A percentile compares a stretch with the other conserved stretches of the same genome.
These are phyloP conservation scores for Pyrgilauda ruficollis DNA, from an alignment of 2,113 vertebrate genomes.

Conservation along the genomic window DNA sequence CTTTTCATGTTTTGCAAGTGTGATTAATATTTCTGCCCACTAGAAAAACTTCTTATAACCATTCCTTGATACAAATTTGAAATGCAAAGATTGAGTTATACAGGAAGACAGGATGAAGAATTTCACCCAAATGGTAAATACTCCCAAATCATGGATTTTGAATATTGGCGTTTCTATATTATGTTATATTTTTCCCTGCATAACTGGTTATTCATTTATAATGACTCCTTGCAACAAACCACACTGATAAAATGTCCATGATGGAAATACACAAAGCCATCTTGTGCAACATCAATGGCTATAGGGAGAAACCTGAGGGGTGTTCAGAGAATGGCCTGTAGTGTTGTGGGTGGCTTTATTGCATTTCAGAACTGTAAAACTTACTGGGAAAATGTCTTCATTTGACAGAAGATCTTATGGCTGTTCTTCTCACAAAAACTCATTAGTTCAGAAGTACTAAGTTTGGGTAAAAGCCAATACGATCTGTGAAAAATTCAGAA, in stretches of 20 bases:
- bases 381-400: not conserved
- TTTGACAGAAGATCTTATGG: not conserved
- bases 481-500: not conserved
- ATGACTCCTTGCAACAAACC: not conserved
- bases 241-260: not conserved
- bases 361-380: not conserved
- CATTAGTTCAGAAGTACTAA: not conserved
- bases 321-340: not conserved
- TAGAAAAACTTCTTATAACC: not conserved
- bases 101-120: not conserved
- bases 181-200: not conserved
- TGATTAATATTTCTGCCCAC: constrained; percentile 6
- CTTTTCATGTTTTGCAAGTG: constrained; percentile 7
- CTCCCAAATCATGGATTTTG: not conserved
- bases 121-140: not conserved
- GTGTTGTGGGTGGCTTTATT: not conserved
- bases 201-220: not conserved
- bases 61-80: constrained; percentile 6
- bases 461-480: not conserved
- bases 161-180: not conserved
- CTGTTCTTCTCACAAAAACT: not conserved
- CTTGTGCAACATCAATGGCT: no score
- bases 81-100: constrained; percentile 6
- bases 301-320: not conserved
- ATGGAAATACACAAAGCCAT: not conserved